Evolutionary conservation across 2,113 vertebrate species (phyloP).

Genomic region (Myiozetetes cayanensis): DNA sequence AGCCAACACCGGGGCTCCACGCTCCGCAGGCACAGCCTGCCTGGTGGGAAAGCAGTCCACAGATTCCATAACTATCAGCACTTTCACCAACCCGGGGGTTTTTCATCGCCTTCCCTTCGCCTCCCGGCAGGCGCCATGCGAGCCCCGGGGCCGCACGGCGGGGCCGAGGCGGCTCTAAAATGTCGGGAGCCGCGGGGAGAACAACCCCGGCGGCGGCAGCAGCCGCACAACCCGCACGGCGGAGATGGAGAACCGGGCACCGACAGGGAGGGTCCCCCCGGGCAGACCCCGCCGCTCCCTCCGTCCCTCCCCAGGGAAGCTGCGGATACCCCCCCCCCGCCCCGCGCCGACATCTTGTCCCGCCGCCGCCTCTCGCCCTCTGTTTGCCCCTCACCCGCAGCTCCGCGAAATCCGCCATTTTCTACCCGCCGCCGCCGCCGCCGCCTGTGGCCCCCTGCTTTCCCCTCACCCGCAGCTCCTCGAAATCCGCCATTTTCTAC

Average conservation of each 20-base stretch:
- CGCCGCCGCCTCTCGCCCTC: neutral
- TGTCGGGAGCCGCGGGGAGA: neutral
- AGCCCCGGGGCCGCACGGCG: neutral
- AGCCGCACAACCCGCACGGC: neutral
- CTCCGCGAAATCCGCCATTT: conserved; percentile 85
- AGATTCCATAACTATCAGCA: neutral
- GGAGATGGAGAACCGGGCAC: neutral
- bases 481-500: conserved; percentile 85
- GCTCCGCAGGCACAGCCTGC: neutral
- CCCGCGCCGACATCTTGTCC: neutral
- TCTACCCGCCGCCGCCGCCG: conserved; percentile 57
- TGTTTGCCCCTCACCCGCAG: conserved; percentile 76
- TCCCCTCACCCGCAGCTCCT: conserved; percentile 81
- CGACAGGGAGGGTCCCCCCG: neutral
- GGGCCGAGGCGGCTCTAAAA: neutral
- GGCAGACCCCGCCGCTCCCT: neutral
- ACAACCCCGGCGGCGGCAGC: neutral
- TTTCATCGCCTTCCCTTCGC: neutral
- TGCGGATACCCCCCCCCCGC: neutral
- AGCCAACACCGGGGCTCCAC: neutral
- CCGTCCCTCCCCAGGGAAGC: neutral
- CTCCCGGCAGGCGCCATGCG: neutral
- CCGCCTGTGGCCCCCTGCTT: conserved; percentile 9
- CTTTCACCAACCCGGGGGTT: neutral
- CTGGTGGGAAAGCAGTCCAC: accelerated